Percentiles rank a stretch among this genome's conserved stretches.
Evolutionary conservation across 1,140 invertebrate genomes (phyloP).

Genomic region (Saccostrea echinata): DNA sequence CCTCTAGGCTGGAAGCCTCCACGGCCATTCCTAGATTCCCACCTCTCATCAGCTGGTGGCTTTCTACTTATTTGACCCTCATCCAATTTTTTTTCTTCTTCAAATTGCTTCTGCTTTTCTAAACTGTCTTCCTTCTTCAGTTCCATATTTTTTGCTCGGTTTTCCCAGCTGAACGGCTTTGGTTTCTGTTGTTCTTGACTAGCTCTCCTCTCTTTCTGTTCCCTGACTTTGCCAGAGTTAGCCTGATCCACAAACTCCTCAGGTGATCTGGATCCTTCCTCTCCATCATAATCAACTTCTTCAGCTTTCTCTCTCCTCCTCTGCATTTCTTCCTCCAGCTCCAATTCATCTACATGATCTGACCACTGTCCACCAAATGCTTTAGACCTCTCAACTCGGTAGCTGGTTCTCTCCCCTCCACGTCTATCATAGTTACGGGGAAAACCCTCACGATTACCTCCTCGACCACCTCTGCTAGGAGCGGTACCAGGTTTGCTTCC

Average conservation of each 20-base stretch:
- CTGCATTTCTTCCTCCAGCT: conserved; percentile 63
- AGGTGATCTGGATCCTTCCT: conserved; percentile 43
- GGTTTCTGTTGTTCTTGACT: conserved; percentile 8
- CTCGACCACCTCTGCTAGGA: conserved; percentile 50
- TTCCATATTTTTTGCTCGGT: conserved; percentile 17
- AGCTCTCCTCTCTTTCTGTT: conserved; percentile 46
- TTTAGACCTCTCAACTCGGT: conserved; percentile 61
- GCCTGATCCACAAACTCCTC: not conserved
- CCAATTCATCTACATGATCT: conserved; percentile 60
- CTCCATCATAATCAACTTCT: conserved; percentile 74
- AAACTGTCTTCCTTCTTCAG: not conserved
- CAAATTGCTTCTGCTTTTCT: conserved; percentile 42
- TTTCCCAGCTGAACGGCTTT: conserved; percentile 36
- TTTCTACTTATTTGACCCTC: conserved; percentile 24
- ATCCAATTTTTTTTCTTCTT: not conserved
- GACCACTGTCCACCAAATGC: conserved; percentile 47
- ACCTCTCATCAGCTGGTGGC: conserved; percentile 34
- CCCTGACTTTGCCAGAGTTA: not conserved
- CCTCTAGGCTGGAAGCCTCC: conserved; percentile 80
- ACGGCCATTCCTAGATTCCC: conserved; percentile 48
- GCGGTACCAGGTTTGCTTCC: conserved; percentile 63
- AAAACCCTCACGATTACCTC: conserved; percentile 67
- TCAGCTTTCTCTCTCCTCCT: conserved; percentile 73
- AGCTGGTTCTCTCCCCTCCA: conserved; percentile 54
- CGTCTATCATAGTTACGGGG: conserved; percentile 63